Evolutionary conservation across 2,888 invertebrate genomes (phyloP), one percentile per base, ranked within the genome.

Genomic region (Sesia bembeciformis): DNA sequence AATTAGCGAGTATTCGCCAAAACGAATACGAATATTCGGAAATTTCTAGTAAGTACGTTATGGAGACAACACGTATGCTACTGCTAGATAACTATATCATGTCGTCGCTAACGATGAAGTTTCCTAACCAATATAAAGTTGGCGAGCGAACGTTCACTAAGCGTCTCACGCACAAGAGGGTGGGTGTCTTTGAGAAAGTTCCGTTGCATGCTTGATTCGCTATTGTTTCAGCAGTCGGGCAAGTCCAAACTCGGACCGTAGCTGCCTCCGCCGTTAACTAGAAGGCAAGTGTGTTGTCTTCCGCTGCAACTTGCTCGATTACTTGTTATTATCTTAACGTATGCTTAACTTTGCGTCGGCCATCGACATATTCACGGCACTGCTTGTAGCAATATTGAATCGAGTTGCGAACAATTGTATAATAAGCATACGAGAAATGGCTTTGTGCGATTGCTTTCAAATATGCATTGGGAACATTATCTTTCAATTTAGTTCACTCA

Each of bases 61-160:
- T 23, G 23, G 23, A 23, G 23, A 23, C 23, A 23, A 23, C 23
- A 46, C 8, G 7, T 46, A 46, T n/a, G n/a, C 46, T 46, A 46
- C 46, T 46, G 46, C 46, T 46, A 4, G 4, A 8, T 8, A 46
- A 4, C 46, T 8, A 23, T 46, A 46, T 46, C 46, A 46, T 8
- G 4, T 46, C 4, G 4, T 23, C 23, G 46, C n/a, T 46, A 46
- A 78, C 75, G 81, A 66, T 75, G 64, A 86, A 88, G 81, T 86
- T 88, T 81, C 76, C 64, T 64, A 75, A 83, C 80, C 86, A 87
- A 87, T 87, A 88, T 86, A 84, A 84, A 87, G 86, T 87, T 85
- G 67, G 70, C 61, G 72, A 74, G 76, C 72, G 66, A 65, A 68
- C 74, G 72, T 82, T 46, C 46, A 8, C 23, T 80, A 76, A 84